Evolutionary conservation across 92 coral and sea anemone genomes (phyloP).

Genomic region (Phenganax marumi): DNA sequence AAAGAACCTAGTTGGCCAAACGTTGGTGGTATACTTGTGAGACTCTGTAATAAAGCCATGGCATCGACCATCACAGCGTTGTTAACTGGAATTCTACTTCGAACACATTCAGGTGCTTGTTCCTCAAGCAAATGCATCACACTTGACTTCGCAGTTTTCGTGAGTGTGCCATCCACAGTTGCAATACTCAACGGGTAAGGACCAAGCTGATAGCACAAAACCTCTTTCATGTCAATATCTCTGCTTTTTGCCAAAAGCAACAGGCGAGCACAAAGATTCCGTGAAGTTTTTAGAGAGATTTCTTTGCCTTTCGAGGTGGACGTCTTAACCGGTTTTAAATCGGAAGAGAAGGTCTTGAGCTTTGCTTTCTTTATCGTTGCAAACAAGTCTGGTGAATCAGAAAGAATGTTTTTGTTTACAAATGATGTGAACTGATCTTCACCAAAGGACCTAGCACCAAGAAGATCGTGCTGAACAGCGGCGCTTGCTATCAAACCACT

Average conservation of each 20-base stretch:
- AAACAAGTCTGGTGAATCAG: slow-evolving; percentile 16
- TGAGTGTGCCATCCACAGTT: slow-evolving; percentile 12
- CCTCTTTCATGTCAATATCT: background rate
- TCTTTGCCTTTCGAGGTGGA: slow-evolving; percentile 4
- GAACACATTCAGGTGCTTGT: background rate
- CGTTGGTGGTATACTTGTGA: slow-evolving; percentile 10
- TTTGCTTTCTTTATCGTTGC: background rate
- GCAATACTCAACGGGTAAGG: slow-evolving; percentile 34
- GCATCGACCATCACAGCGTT: slow-evolving; percentile 2
- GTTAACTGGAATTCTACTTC: background rate
- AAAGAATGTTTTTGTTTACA: slow-evolving; percentile 27
- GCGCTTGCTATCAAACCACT: slow-evolving; percentile 17
- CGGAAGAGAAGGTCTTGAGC: background rate
- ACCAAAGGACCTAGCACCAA: slow-evolving; percentile 28
- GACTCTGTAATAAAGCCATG: background rate
- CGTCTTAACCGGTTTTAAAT: background rate
- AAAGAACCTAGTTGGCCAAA: slow-evolving; percentile 7
- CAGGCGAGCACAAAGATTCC: background rate
- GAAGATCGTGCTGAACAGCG: slow-evolving; percentile 40
- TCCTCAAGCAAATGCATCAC: slow-evolving; percentile 26
- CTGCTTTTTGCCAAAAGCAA: slow-evolving; percentile 16
- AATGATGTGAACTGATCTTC: slow-evolving; percentile 14
- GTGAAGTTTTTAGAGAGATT: background rate
- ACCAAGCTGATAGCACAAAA: background rate
- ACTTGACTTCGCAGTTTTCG: slow-evolving; percentile 23